These are phyloP conservation scores for Carterocephalus palaemon DNA, from an alignment of 2,888 invertebrate genomes.

Conservation along the genomic window DNA sequence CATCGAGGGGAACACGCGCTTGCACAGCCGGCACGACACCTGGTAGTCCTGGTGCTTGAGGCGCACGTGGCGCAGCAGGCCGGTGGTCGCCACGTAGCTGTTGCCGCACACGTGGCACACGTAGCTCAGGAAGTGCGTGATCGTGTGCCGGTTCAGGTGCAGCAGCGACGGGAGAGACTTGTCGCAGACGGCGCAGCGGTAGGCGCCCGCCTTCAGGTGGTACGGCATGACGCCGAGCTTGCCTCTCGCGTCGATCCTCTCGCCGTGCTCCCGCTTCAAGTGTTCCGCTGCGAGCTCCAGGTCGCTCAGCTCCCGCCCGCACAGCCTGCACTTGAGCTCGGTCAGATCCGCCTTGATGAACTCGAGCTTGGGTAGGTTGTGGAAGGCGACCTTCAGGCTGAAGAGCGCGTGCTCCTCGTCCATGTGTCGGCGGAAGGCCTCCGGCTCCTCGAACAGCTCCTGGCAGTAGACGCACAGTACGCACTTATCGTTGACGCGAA, in stretches of 20 bases:
- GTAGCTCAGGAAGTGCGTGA: slow-evolving; percentile 63
- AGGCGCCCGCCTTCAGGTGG: slow-evolving; percentile 48
- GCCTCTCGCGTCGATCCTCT: slow-evolving; percentile 42
- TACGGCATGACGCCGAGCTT: slow-evolving; percentile 68
- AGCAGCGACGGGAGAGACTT: slow-evolving; percentile 58
- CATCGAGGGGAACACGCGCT: slow-evolving; percentile 61
- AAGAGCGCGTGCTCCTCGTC: slow-evolving; percentile 56
- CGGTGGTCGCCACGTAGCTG: slow-evolving; percentile 63
- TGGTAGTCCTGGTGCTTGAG: slow-evolving; percentile 64
- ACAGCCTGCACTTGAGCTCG: slow-evolving; percentile 53
- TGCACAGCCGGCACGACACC: slow-evolving; percentile 57
- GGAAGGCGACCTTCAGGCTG: slow-evolving; percentile 57
- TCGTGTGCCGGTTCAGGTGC: slow-evolving; percentile 63
- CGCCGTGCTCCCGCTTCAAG: slow-evolving; percentile 42
- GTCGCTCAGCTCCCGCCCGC: slow-evolving; percentile 38
- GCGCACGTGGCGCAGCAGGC: slow-evolving; percentile 55
- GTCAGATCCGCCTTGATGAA: slow-evolving; percentile 65
- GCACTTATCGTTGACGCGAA: slow-evolving; percentile 66
- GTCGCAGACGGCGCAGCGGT: slow-evolving; percentile 57
- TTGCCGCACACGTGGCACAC: slow-evolving; percentile 67
- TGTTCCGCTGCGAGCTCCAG: slow-evolving; percentile 52
- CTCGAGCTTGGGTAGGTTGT: slow-evolving; percentile 60
- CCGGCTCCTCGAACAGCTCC: slow-evolving; percentile 60
- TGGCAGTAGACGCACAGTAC: slow-evolving; percentile 70
- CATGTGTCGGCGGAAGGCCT: slow-evolving; percentile 56